These are phyloP conservation scores for Nettapus auritus DNA, from an alignment of 2,113 vertebrate genomes.

Conservation along the genomic window DNA sequence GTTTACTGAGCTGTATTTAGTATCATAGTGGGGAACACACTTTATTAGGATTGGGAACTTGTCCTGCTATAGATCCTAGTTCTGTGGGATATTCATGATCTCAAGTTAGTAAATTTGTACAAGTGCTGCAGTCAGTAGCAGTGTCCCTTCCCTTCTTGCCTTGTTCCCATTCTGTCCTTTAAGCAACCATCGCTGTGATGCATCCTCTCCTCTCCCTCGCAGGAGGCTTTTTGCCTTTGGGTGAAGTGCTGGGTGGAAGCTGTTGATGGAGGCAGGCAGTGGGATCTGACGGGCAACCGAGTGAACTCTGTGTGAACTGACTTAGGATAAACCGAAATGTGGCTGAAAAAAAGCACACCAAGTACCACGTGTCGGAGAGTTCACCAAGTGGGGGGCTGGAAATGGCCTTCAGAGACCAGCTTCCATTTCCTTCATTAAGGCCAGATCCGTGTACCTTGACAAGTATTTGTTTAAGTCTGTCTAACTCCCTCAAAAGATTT, in stretches of 20 bases:
- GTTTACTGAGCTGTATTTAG: background rate
- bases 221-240: background rate
- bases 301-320: background rate
- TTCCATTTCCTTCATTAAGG: background rate
- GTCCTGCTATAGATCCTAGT: rapidly evolving
- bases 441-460: background rate
- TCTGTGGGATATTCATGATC: background rate
- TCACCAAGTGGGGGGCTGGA: background rate
- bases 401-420: background rate
- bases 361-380: background rate
- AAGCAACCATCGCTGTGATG: background rate
- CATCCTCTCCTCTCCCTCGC: background rate
- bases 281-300: background rate
- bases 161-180: background rate
- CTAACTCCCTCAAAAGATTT: background rate
- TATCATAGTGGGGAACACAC: background rate
- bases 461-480: slow-evolving; percentile 16
- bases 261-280: background rate
- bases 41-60: background rate
- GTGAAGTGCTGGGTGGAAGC: background rate
- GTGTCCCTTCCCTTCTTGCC: background rate
- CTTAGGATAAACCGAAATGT: background rate
- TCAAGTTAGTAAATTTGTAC: background rate
- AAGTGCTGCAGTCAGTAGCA: rapidly evolving
- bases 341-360: background rate